phyloP scores from a whole-genome alignment of 2,888 invertebrate genomes.

The Cerceris ruficornis region DNA sequence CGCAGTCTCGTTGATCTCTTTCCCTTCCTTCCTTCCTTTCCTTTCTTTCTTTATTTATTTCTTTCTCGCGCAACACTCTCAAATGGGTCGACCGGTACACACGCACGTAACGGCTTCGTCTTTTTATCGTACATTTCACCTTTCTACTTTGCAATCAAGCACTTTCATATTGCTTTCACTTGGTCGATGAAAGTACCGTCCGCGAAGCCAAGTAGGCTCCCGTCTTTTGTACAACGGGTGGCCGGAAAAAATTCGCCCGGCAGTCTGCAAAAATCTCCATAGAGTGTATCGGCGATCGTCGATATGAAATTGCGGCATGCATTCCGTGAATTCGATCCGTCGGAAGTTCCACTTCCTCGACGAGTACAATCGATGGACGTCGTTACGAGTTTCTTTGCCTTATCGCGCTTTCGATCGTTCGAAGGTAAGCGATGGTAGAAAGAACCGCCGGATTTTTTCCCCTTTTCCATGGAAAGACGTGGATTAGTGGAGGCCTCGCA shows the following conservation, averaged over 20 bases:
- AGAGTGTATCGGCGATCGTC: neutral
- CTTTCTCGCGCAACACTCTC: slow-evolving; percentile 61
- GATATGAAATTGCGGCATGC: neutral
- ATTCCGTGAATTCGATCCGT: too few relatives aligned
- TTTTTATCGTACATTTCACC: slow-evolving; percentile 82
- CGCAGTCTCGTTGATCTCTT: slow-evolving; percentile 5
- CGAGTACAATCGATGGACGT: too few relatives aligned
- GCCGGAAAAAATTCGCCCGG: slow-evolving; percentile 31
- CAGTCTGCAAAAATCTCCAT: neutral
- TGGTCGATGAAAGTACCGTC: slow-evolving; percentile 80
- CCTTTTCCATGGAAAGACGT: too few relatives aligned
- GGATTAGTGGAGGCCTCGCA: too few relatives aligned
- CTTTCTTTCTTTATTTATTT: slow-evolving; percentile 18
- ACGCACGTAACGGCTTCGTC: slow-evolving; percentile 78
- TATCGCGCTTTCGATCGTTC: too few relatives aligned
- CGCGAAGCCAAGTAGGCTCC: slow-evolving; percentile 76
- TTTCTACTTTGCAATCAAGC: slow-evolving; percentile 82
- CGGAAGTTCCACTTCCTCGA: too few relatives aligned
- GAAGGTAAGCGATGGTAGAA: too few relatives aligned
- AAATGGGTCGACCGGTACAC: slow-evolving; percentile 77
- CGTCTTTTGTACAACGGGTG: slow-evolving; percentile 65
- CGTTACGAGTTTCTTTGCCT: too few relatives aligned
- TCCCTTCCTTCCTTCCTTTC: slow-evolving; percentile 27
- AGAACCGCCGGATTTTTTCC: too few relatives aligned
- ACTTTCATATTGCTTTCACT: slow-evolving; percentile 82